phyloP scores from a whole-genome alignment of 2,113 vertebrate species.

The Pterocles orientalis region DNA sequence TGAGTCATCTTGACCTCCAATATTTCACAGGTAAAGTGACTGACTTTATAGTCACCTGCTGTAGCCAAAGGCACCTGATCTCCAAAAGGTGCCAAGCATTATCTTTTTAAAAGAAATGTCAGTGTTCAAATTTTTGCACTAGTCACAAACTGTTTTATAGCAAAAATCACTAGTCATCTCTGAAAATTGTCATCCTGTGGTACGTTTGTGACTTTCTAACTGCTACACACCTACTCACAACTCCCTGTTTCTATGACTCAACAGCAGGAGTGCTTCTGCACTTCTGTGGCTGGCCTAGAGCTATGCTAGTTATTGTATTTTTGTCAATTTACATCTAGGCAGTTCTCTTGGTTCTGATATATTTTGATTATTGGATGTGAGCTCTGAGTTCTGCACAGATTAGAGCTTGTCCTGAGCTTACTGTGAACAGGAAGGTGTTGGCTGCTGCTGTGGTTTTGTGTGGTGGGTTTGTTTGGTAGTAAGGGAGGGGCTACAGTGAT shows the following conservation, averaged over 20 bases:
- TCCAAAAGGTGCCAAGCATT: neutral
- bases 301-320: neutral
- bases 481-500: too few species aligned
- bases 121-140: neutral
- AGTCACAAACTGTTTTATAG: neutral
- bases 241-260: constrained; percentile 34
- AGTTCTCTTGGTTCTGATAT: neutral
- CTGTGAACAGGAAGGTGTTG: neutral
- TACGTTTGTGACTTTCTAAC: neutral
- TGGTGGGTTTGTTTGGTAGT: too few species aligned
- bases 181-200: neutral
- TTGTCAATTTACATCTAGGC: neutral
- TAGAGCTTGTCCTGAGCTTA: neutral
- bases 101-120: neutral
- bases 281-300: neutral
- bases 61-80: neutral
- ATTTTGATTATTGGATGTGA: neutral
- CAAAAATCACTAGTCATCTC: neutral
- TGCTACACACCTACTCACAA: neutral
- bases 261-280: neutral
- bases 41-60: neutral
- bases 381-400: neutral
- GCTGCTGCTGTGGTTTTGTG: too few species aligned
- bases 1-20: neutral
- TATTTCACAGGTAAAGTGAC: neutral